Evolutionary conservation across 2,888 invertebrate species (phyloP), one percentile per base, ranked within the genome.

Genomic region (Calliopum simillimum): DNA sequence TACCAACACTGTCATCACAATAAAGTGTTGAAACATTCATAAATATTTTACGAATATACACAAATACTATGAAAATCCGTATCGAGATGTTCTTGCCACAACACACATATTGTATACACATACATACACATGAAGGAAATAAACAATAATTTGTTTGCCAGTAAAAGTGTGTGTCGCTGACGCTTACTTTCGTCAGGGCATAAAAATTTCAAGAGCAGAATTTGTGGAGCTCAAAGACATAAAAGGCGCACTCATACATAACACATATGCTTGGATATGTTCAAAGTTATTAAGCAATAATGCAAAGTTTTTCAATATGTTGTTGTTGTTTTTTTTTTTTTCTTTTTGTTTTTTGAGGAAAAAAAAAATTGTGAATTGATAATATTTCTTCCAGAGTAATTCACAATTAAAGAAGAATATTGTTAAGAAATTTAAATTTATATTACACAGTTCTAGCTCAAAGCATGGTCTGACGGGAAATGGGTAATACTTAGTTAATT

Each of bases 1-100:
- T 21, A n/a, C n/a, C n/a, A n/a, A n/a, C n/a, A 53, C 13, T 53
- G 53, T 53, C 53, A 23, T 14, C 12, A 53, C 53, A 53, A 53
- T 53, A 53, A 53, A 53, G 53, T 23, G 53, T 53, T 53, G 53
- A 53, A 53, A 53, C 23, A 53, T 53, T 53, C 53, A 53, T 53
- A 53, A 53, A 53, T 53, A 53, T 53, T 53, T 19, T 21, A 23
- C 5, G 33, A 33, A 33, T 8, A 33, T 8, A 33, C 33, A 33
- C 33, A 23, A 23, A 53, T 19, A 53, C 4, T 23, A 53, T 21
- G 23, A 23, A 14, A 23, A 13, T 19, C 13, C 23, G 16, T 21
- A 53, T 21, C 11, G 23, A 33, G 33, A 33, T 8, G 33, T 33
- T 33, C 5, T 33, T 33, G 53, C 49, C 16, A 19, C 19, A 53